Base-by-base conservation (phyloP, 2,113 vertebrate genomes). In the Speoplatyrhinus poulsoni region DNA sequence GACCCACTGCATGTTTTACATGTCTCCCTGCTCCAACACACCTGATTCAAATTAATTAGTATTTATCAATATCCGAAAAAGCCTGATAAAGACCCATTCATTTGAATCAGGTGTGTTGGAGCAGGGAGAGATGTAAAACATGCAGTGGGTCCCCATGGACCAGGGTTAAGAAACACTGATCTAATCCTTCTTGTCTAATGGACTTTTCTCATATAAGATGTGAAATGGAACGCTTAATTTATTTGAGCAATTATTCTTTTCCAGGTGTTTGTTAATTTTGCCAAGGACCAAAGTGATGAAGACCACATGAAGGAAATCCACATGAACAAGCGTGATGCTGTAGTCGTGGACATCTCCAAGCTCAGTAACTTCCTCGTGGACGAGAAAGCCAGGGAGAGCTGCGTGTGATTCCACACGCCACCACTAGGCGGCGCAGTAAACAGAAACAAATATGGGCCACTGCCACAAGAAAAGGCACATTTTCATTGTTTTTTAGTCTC, bases 281-380 rank as follows among this genome's bases (percentile, higher is more conserved):
- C 97, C 89, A 99, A 98, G 95, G 97, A 99, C 96, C 97, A 99
- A 98, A 98, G 95, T 47, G 96, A 98, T 0, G 97, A 99, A 10
- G 96, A 99, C 94, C 96, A 96, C 85, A 88, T 94, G 75, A 99
- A 96, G 92, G 96, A 98, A 83, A 77, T 95, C 79, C 96, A 95
- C 72, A 83, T 96, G 83, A 95, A 93, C 89, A 98, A 96, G 95
- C 94, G 94, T 79, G 96, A 98, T 71, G 96, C 89, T 7, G 90
- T 96, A 80, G 92, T 94, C 36, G 94, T 98, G 83, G 94, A 98
- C 81, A 89, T 97, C 80, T 88, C 95, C 13, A 88, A 95, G 62
- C 92, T 98, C 36, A 94, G 92, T 67, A 90, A 95, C 70, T 98
- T 98, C 82, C 93, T 98, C 55, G 88, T 87, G 75, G 94, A 98